Evolutionary conservation across 2,797 vertebrate species (phyloP).

Genomic region (Hylomyscus alleni): DNA sequence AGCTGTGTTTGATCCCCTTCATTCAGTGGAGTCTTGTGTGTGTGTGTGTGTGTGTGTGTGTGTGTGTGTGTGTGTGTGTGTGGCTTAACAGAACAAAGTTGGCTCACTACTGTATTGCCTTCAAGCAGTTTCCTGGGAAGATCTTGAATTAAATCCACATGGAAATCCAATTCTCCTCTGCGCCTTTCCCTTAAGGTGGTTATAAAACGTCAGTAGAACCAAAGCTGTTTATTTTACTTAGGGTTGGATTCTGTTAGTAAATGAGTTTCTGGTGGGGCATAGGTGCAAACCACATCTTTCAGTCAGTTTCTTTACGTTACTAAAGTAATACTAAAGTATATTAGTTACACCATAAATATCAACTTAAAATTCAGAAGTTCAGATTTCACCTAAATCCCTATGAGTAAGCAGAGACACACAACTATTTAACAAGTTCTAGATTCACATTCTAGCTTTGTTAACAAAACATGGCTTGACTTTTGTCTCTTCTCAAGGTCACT

Average conservation of each 20-base stretch:
- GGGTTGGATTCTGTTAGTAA: slow-evolving; percentile 88
- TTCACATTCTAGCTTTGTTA: slow-evolving; percentile 22
- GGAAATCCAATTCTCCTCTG: slow-evolving; percentile 84
- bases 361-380: slow-evolving; percentile 84
- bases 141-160: slow-evolving; percentile 90
- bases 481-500: not conserved
- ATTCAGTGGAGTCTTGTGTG: slow-evolving; percentile 81
- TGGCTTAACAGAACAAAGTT: slow-evolving; percentile 87
- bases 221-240: slow-evolving; percentile 90
- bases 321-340: slow-evolving; percentile 84
- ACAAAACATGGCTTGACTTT: not conserved
- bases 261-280: slow-evolving; percentile 87
- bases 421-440: slow-evolving; percentile 75
- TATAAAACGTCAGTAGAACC: slow-evolving; percentile 89
- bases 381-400: slow-evolving; percentile 79
- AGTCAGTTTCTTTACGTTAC: slow-evolving; percentile 84
- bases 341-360: slow-evolving; percentile 86
- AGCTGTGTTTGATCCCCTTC: slow-evolving; percentile 89
- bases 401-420: slow-evolving; percentile 74
- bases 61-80: too few species aligned
- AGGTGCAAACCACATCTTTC: slow-evolving; percentile 85
- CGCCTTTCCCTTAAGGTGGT: slow-evolving; percentile 88
- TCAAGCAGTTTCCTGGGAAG: slow-evolving; percentile 86
- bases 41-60: too few species aligned
- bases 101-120: slow-evolving; percentile 88